These are phyloP conservation scores for Actenoides hombroni DNA, from an alignment of 2,113 vertebrate genomes.

Conservation along the genomic window DNA sequence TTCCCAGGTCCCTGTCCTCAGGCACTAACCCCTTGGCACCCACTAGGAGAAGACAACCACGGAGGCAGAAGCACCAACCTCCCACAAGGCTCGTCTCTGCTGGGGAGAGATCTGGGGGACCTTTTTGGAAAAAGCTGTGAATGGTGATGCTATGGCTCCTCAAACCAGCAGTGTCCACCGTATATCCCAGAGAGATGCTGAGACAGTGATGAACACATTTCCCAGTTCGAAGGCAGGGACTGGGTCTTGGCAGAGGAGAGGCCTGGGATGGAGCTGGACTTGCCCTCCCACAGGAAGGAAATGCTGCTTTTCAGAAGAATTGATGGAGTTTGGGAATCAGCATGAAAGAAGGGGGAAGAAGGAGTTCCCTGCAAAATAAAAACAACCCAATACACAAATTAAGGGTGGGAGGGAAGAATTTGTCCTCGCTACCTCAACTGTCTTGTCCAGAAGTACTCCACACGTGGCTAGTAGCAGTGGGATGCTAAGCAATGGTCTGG, in stretches of 20 bases:
- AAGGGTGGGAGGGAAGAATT: not conserved
- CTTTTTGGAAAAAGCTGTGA: not conserved
- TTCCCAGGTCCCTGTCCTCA: not conserved
- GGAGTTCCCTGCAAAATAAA: not conserved
- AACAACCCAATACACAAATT: not conserved
- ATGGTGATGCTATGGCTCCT: not conserved
- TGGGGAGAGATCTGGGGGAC: not conserved
- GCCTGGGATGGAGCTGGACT: not conserved
- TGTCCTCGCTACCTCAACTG: not conserved
- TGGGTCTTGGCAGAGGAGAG: not conserved
- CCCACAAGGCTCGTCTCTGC: not conserved
- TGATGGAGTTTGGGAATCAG: not conserved
- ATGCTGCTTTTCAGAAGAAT: not conserved
- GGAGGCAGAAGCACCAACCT: not conserved
- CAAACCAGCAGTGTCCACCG: not conserved
- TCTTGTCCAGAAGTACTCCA: not conserved
- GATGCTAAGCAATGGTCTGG: slow-evolving; percentile 81
- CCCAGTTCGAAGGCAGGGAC: not conserved
- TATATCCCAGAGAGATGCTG: not conserved
- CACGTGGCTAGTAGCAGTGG: not conserved
- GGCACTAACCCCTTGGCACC: not conserved
- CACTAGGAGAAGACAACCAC: not conserved
- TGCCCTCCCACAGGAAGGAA: not conserved
- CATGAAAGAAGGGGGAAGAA: not conserved
- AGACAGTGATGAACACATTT: not conserved